phyloP scores from a whole-genome alignment of 30 jellyfish, hydroid and myxozoan genomes.

The Aurelia aurita complex sp. Pacific region DNA sequence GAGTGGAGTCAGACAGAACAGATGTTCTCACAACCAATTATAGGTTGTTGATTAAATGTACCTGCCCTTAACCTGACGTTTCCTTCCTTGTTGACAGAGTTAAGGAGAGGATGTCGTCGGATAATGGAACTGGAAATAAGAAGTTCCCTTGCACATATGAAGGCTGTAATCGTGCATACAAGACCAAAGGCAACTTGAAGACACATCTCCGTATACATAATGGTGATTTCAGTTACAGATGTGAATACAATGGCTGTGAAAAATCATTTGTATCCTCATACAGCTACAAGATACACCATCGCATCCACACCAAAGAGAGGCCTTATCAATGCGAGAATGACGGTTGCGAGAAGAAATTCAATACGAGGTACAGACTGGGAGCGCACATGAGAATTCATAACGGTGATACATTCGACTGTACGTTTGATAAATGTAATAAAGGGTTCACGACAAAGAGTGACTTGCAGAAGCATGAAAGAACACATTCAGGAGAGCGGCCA shows the following conservation, averaged over 20 bases:
- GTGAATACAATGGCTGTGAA: conserved; percentile 88
- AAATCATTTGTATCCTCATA: conserved; percentile 91
- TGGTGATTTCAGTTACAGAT: conserved; percentile 81
- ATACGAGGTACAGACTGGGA: conserved; percentile 78
- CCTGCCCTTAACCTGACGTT: too few species aligned
- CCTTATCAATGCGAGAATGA: conserved; percentile 83
- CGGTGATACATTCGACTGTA: conserved; percentile 82
- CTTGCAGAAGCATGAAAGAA: conserved; percentile 80
- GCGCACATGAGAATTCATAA: conserved; percentile 91
- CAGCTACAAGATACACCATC: conserved; percentile 85
- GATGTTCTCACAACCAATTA: too few species aligned
- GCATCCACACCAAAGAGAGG: conserved; percentile 90
- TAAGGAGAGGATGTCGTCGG: conserved; percentile 18
- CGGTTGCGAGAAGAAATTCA: conserved; percentile 87
- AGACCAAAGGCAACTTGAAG: conserved; percentile 88
- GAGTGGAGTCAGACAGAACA: too few species aligned
- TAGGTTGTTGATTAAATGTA: too few species aligned
- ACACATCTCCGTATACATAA: conserved; percentile 83
- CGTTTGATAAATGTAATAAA: conserved; percentile 76
- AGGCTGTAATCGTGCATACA: conserved; percentile 87
- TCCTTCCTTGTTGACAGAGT: too few species aligned
- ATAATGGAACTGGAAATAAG: conserved; percentile 42
- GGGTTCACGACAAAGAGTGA: conserved; percentile 94
- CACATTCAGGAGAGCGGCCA: conserved; percentile 93
- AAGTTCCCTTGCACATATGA: conserved; percentile 76